Percentiles rank a stretch among this genome's conserved stretches.
Conservation (phyloP, 92 coral and sea anemone species). For the Pocillopora grandis region DNA sequence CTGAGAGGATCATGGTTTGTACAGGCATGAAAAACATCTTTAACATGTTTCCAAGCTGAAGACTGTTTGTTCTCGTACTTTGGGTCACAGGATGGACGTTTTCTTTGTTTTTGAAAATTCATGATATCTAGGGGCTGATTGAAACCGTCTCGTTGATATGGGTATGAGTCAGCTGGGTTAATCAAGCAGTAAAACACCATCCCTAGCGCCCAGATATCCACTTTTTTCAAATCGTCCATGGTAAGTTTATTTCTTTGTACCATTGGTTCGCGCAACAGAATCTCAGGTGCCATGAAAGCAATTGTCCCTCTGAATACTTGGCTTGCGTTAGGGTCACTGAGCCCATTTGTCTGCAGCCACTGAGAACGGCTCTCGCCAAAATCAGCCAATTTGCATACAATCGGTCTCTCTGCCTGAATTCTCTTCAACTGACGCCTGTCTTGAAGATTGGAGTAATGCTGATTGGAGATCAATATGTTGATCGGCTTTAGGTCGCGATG, state of each 20-base stretch:
- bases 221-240: slow-evolving; percentile 34
- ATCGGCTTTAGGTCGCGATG: slow-evolving; percentile 38
- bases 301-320: slow-evolving; percentile 29
- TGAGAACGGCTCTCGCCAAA: slow-evolving; percentile 47
- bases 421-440: not conserved
- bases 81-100: slow-evolving; percentile 8
- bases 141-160: slow-evolving; percentile 10
- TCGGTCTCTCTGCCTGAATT: not conserved
- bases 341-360: slow-evolving; percentile 19
- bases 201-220: slow-evolving; percentile 49
- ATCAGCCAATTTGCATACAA: slow-evolving; percentile 36
- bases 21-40: slow-evolving; percentile 17
- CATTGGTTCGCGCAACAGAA: slow-evolving; percentile 16
- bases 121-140: not conserved
- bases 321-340: slow-evolving; percentile 4
- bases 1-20: not conserved
- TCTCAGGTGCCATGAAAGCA: slow-evolving; percentile 43
- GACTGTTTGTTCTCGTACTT: slow-evolving; percentile 8
- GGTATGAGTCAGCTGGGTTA: slow-evolving; percentile 31
- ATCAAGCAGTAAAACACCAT: slow-evolving; percentile 31
- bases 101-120: slow-evolving; percentile 3
- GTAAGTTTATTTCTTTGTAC: not conserved
- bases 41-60: slow-evolving; percentile 13
- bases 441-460: slow-evolving; percentile 18
- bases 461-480: slow-evolving; percentile 31